Percentiles rank a stretch among this genome's conserved stretches.
Evolutionary conservation across 2,888 invertebrate genomes (phyloP).

Genomic region (Glyphotaelius pellucidus): DNA sequence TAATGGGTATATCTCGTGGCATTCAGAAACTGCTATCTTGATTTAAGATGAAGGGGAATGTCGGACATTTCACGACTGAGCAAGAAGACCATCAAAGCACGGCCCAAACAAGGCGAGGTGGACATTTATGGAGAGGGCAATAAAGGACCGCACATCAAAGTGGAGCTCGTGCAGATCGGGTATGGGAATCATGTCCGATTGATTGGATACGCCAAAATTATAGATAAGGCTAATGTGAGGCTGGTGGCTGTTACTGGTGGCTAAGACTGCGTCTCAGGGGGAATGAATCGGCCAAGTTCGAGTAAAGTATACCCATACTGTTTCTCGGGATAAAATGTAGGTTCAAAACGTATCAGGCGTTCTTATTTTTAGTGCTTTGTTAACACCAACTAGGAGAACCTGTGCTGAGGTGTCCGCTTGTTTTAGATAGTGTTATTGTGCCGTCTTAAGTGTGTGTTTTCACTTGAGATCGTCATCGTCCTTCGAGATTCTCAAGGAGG

Average conservation of each 20-base stretch:
- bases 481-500: no score
- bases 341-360: background rate
- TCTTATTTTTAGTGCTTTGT: background rate
- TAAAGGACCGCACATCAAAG: constrained; percentile 7
- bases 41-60: constrained; percentile 10
- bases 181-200: constrained; percentile 2
- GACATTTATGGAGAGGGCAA: background rate
- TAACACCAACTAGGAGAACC: no score
- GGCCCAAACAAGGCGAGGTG: constrained; percentile 1
- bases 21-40: constrained; percentile 14
- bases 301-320: background rate
- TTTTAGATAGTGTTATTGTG: no score
- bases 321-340: background rate
- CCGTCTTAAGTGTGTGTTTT: no score
- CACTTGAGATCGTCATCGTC: no score
- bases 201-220: background rate
- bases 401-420: no score
- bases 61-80: constrained; percentile 10
- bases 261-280: background rate
- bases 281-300: background rate
- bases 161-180: background rate
- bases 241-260: background rate
- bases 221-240: background rate
- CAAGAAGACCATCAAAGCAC: background rate
- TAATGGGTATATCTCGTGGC: constrained; percentile 9